Conservation (phyloP, 2,113 vertebrate genomes). For the Sterrhoptilus dennistouni region DNA sequence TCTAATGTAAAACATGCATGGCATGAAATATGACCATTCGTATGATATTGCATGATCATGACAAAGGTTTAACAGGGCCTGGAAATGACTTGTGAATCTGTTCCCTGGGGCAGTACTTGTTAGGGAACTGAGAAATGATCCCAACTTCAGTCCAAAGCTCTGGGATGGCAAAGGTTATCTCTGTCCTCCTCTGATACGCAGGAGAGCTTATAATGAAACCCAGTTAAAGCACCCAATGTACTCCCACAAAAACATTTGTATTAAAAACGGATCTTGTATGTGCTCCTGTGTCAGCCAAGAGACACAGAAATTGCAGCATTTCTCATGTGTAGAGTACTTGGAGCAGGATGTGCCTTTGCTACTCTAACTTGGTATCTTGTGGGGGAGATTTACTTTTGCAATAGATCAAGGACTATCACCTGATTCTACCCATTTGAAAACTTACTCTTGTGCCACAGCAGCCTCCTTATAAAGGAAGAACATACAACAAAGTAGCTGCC, state of each 20-base stretch:
- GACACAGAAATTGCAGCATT: not conserved
- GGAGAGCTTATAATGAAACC: not conserved
- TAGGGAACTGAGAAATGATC: not conserved
- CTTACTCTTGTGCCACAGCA: not conserved
- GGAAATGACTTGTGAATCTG: not conserved
- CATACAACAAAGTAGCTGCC: not conserved
- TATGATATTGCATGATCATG: not conserved
- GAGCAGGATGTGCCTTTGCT: not conserved
- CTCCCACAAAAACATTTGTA: not conserved
- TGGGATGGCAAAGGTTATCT: not conserved
- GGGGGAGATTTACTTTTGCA: not conserved
- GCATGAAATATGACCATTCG: not conserved
- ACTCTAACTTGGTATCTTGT: not conserved
- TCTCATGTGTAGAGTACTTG: not conserved
- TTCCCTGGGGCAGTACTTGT: not conserved
- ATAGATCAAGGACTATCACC: not conserved
- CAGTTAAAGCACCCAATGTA: not conserved
- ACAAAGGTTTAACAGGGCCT: not conserved
- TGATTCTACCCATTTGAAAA: not conserved
- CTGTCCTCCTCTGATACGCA: not conserved
- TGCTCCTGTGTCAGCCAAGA: not conserved
- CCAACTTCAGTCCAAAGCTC: not conserved
- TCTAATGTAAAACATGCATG: constrained; percentile 1
- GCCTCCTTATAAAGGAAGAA: not conserved
- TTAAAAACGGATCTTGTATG: not conserved